Evolutionary conservation across 2,797 vertebrate genomes (phyloP).

Genomic region (Loriculus beryllinus): DNA sequence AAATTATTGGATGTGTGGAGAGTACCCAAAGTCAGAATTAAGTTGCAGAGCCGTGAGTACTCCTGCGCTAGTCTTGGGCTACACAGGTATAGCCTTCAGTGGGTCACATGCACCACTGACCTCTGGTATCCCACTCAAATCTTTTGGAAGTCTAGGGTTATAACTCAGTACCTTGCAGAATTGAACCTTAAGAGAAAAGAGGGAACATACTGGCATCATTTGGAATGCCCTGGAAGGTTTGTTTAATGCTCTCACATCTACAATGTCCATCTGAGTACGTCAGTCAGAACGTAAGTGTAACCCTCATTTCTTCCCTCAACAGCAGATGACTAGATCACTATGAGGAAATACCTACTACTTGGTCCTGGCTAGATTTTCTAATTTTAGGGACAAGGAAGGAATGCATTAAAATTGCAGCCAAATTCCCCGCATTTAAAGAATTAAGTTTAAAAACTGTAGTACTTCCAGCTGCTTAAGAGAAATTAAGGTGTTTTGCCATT

Average conservation of each 20-base stretch:
- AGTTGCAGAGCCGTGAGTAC: background rate
- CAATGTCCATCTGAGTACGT: fast-evolving
- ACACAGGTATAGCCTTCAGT: background rate
- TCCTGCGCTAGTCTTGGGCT: background rate
- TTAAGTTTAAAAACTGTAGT: background rate
- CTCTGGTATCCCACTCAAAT: background rate
- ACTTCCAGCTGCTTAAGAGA: background rate
- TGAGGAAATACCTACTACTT: background rate
- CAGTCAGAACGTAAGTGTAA: background rate
- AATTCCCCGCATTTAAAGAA: background rate
- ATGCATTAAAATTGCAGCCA: background rate
- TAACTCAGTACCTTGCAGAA: background rate
- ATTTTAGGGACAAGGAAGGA: background rate
- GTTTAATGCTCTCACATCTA: background rate
- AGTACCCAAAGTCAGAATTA: background rate
- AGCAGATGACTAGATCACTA: background rate
- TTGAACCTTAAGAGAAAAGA: background rate
- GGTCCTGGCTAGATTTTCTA: background rate
- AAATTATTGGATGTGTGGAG: background rate
- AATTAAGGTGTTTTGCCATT: background rate
- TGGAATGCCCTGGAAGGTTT: background rate
- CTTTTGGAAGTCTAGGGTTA: background rate
- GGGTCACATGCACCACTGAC: background rate
- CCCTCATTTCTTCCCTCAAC: background rate
- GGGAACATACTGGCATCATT: background rate